Conservation (phyloP, 2,113 vertebrate genomes). For the Conger conger region DNA sequence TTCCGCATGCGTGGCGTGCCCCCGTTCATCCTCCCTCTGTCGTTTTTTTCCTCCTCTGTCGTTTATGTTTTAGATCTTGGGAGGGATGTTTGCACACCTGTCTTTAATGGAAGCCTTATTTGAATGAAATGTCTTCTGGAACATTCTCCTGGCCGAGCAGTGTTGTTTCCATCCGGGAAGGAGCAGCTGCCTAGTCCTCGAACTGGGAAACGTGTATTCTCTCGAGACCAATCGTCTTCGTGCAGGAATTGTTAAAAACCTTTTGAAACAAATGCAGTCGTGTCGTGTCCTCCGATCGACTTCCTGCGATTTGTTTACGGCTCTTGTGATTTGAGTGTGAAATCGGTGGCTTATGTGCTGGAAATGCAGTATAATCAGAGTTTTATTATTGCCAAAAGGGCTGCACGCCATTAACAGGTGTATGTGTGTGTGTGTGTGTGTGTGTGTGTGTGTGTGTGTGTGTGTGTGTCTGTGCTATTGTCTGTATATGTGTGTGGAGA, state of each 20-base stretch:
- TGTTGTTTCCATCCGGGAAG: not conserved
- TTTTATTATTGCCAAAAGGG: not conserved
- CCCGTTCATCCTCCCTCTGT: not conserved
- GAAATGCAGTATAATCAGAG: not conserved
- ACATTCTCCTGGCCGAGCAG: not conserved
- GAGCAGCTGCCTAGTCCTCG: not conserved
- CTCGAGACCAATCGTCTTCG: not conserved
- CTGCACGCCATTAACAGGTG: not conserved
- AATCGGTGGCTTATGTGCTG: not conserved
- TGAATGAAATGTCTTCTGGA: not conserved
- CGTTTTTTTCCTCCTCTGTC: not conserved
- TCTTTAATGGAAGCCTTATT: not conserved
- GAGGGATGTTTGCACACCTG: slow-evolving; percentile 6
- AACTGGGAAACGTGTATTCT: not conserved
- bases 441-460: not conserved
- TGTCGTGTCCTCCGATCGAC: not conserved
- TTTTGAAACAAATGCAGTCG: not conserved
- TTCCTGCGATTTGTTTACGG: not conserved
- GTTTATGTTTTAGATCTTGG: not conserved
- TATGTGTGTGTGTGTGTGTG: not conserved
- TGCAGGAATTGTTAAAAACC: not conserved
- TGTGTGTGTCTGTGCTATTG: not conserved
- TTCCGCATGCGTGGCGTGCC: not conserved
- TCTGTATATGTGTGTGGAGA: not conserved
- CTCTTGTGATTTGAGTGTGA: not conserved